A percentile compares a stretch with the other conserved stretches of the same genome.
Conservation (phyloP, 2,888 invertebrate genomes). For the Caenorhabditis virilis region DNA sequence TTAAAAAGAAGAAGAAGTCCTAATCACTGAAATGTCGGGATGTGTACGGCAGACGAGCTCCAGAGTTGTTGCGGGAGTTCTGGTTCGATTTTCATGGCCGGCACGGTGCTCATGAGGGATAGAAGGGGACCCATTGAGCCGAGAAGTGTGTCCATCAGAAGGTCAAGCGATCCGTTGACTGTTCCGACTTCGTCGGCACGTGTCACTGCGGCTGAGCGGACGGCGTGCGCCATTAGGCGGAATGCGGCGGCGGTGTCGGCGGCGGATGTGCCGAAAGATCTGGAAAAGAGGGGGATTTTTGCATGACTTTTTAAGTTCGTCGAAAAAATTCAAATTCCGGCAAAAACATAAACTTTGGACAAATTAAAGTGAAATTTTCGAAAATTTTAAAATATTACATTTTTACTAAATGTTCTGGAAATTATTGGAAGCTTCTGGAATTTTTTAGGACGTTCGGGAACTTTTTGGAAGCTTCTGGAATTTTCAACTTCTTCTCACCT, state of each 20-base stretch:
- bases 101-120: slow-evolving; percentile 48
- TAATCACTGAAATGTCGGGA: slow-evolving; percentile 55
- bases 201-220: slow-evolving; percentile 47
- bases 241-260: slow-evolving; percentile 58
- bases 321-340: too few species aligned
- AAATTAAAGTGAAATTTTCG: too few species aligned
- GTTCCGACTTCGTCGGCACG: slow-evolving; percentile 58
- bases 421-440: too few species aligned
- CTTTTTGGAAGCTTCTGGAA: too few species aligned
- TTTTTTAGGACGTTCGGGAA: too few species aligned
- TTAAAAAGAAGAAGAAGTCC: too few species aligned
- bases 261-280: slow-evolving; percentile 36
- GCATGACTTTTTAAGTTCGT: too few species aligned
- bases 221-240: slow-evolving; percentile 52
- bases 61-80: slow-evolving; percentile 45
- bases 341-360: too few species aligned
- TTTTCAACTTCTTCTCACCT: too few species aligned
- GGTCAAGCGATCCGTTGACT: slow-evolving; percentile 59
- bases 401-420: too few species aligned
- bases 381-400: too few species aligned
- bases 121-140: slow-evolving; percentile 56
- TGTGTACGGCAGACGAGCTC: slow-evolving; percentile 56
- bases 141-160: slow-evolving; percentile 63
- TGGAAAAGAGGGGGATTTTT: slow-evolving; percentile 4
- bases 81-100: slow-evolving; percentile 33